A percentile compares a stretch with the other conserved stretches of the same genome.
Evolutionary conservation across 2,113 vertebrate species (phyloP).

Genomic region (Ancistrus triradiatus): DNA sequence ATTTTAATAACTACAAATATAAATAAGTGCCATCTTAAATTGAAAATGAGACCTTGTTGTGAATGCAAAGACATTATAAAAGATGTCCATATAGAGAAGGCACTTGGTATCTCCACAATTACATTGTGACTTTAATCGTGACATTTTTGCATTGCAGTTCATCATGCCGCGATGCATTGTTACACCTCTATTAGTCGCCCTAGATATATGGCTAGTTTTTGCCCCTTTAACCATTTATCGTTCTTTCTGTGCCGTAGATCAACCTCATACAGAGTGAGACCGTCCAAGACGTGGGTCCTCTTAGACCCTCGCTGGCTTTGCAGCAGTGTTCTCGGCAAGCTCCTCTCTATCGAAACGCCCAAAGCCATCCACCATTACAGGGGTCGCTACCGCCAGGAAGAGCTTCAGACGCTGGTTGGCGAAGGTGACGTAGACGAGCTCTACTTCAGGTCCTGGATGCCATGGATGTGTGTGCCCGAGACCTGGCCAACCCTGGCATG

Average conservation of each 20-base stretch:
- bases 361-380: conserved; percentile 96
- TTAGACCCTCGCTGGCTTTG: conserved; percentile 96
- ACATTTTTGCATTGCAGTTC: no score
- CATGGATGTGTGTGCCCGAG: conserved; percentile 95
- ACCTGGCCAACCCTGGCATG: conserved; percentile 85
- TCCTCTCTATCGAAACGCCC: conserved; percentile 88
- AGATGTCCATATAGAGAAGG: no score
- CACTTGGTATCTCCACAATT: no score
- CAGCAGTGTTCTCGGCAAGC: conserved; percentile 80
- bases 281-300: conserved; percentile 93
- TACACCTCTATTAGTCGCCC: no score
- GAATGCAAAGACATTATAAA: no score
- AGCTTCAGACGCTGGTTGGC: conserved; percentile 85
- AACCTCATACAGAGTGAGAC: conserved; percentile 98
- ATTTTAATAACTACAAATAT: no score
- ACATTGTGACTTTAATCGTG: no score
- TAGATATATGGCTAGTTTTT: no score
- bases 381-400: conserved; percentile 91
- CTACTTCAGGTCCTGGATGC: conserved; percentile 92
- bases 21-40: no score
- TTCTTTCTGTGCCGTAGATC: conserved; percentile 75
- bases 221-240: no score
- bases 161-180: no score
- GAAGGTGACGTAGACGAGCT: conserved; percentile 93
- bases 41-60: no score